Evolutionary conservation across 2,113 vertebrate genomes (phyloP).

Genomic region (Brachypodius melanocephalos): DNA sequence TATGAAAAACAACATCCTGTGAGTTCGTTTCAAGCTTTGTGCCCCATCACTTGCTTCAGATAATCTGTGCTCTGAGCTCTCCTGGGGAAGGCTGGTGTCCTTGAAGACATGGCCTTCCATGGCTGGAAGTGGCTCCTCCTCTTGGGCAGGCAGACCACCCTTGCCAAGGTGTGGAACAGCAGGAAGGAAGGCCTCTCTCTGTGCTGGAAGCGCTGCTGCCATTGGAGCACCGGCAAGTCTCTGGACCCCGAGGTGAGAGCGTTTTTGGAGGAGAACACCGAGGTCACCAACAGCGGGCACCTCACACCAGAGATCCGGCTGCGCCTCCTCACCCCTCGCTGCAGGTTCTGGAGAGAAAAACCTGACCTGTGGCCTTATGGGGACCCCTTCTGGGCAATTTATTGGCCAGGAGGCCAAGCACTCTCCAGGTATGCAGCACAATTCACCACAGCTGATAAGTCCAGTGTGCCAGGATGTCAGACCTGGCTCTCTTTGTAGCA

Average conservation of each 20-base stretch:
- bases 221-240: background rate
- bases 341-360: constrained; percentile 86
- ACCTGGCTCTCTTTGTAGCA: background rate
- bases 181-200: background rate
- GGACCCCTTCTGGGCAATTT: constrained; percentile 93
- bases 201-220: constrained; percentile 1
- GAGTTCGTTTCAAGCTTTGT: background rate
- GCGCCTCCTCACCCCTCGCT: constrained; percentile 85
- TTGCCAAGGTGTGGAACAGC: constrained; percentile 2
- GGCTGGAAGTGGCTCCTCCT: background rate
- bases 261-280: constrained; percentile 85
- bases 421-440: constrained; percentile 78
- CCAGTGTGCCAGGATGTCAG: background rate
- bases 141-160: background rate
- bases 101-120: background rate
- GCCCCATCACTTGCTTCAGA: background rate
- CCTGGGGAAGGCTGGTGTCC: background rate
- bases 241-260: constrained; percentile 61
- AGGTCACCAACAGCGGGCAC: constrained; percentile 74
- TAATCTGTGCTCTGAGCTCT: background rate
- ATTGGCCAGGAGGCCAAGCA: constrained; percentile 95
- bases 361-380: constrained; percentile 89
- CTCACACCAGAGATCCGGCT: constrained; percentile 88
- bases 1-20: background rate
- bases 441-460: background rate